Conservation (phyloP, 2,888 invertebrate genomes). For the Eupeodes latifasciatus region DNA sequence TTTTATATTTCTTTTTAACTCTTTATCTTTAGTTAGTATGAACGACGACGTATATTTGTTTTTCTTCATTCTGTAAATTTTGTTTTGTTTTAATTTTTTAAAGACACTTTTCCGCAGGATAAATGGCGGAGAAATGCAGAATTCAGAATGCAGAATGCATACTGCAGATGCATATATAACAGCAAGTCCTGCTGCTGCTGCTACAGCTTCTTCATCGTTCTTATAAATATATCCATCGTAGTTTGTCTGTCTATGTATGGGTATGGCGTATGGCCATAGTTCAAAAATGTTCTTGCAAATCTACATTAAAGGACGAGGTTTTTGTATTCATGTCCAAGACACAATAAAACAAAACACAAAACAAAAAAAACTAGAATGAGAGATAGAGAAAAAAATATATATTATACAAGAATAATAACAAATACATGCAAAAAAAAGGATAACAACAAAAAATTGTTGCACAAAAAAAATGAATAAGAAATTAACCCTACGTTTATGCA, state of each 20-base stretch:
- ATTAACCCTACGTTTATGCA: constrained; percentile 74
- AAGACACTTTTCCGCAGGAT: constrained; percentile 74
- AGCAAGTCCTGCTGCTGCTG: neutral
- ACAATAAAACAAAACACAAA: constrained; percentile 52
- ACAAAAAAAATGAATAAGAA: constrained; percentile 64
- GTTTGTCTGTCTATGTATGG: constrained; percentile 1
- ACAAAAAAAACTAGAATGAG: constrained; percentile 21
- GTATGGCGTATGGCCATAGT: constrained; percentile 13
- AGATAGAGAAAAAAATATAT: constrained; percentile 11
- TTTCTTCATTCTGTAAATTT: constrained; percentile 27
- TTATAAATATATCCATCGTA: constrained; percentile 21
- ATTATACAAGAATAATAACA: constrained; percentile 20
- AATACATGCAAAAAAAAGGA: constrained; percentile 24
- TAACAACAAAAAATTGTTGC: neutral
- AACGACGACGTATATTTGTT: neutral
- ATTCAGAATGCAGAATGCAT: constrained; percentile 63
- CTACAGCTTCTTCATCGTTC: neutral
- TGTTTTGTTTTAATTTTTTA: constrained; percentile 63
- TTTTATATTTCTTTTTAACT: constrained; percentile 4
- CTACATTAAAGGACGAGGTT: constrained; percentile 43
- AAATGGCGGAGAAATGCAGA: constrained; percentile 65
- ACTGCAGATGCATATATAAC: constrained; percentile 15
- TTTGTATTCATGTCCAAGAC: constrained; percentile 68
- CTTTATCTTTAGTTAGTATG: neutral
- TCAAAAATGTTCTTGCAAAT: constrained; percentile 61